Conservation (phyloP, 2,888 invertebrate species). For the Plebejus melissa region DNA sequence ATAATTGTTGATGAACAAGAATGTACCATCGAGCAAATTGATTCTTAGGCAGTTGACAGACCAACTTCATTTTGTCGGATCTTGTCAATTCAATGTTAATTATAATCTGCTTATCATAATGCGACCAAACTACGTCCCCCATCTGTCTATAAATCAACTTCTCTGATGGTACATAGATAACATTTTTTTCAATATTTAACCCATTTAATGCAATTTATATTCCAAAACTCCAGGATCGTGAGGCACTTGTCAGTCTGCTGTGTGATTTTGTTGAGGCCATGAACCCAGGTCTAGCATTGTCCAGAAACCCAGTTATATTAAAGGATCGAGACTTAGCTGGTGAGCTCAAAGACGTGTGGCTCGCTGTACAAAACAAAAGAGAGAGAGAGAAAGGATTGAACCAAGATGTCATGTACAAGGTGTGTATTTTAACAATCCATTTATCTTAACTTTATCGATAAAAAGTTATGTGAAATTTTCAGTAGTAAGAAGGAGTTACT, state of each 20-base stretch:
- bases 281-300: constrained; percentile 82
- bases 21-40: too few species aligned
- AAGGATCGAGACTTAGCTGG: constrained; percentile 85
- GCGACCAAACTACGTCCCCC: too few species aligned
- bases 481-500: too few species aligned
- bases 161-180: too few species aligned
- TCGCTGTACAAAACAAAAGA: constrained; percentile 81
- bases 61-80: too few species aligned
- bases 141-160: too few species aligned
- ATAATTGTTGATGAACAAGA: too few species aligned
- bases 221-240: constrained; percentile 73
- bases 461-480: too few species aligned
- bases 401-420: constrained; percentile 73
- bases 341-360: constrained; percentile 86
- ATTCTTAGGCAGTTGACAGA: too few species aligned
- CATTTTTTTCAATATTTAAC: neutral
- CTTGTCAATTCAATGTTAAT: too few species aligned
- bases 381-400: constrained; percentile 74
- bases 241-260: constrained; percentile 82
- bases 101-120: too few species aligned
- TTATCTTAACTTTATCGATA: neutral
- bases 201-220: neutral
- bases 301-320: constrained; percentile 79
- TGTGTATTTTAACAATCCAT: constrained; percentile 36
- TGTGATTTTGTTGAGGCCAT: constrained; percentile 86